phyloP scores from a whole-genome alignment of 2,113 vertebrate genomes.

The Corynorhinus townsendii region DNA sequence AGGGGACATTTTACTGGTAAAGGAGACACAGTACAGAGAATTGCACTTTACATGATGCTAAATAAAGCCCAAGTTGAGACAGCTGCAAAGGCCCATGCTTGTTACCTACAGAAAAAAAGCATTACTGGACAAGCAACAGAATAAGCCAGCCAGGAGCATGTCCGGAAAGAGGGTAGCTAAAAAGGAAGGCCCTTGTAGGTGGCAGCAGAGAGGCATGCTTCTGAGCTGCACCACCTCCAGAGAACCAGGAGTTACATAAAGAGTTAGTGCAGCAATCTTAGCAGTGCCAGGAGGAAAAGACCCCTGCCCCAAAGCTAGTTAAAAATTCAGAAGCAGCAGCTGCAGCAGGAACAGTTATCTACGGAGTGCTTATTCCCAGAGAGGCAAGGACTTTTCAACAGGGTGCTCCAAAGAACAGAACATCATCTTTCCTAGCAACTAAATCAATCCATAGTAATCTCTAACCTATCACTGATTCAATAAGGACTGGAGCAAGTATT shows the following conservation, averaged over 20 bases:
- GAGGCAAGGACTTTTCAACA: not conserved
- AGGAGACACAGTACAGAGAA: not conserved
- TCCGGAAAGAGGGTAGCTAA: not conserved
- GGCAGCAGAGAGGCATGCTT: not conserved
- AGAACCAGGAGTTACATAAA: not conserved
- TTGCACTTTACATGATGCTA: not conserved
- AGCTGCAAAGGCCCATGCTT: not conserved
- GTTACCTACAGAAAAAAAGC: not conserved
- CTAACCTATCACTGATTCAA: not conserved
- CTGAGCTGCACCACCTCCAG: not conserved
- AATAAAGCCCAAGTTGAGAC: not conserved
- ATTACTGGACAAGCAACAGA: not conserved
- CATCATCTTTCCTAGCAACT: not conserved
- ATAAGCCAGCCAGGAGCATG: not conserved
- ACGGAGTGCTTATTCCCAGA: not conserved
- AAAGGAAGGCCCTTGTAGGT: not conserved
- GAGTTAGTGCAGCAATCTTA: not conserved
- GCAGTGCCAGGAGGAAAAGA: not conserved
- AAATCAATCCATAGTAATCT: not conserved
- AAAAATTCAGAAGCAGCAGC: not conserved
- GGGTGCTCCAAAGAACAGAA: not conserved
- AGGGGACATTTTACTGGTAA: not conserved
- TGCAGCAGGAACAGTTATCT: not conserved
- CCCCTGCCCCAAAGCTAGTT: not conserved
- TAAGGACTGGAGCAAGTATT: not conserved